Conservation (phyloP, 2,797 vertebrate genomes). For the Pristis pectinata region DNA sequence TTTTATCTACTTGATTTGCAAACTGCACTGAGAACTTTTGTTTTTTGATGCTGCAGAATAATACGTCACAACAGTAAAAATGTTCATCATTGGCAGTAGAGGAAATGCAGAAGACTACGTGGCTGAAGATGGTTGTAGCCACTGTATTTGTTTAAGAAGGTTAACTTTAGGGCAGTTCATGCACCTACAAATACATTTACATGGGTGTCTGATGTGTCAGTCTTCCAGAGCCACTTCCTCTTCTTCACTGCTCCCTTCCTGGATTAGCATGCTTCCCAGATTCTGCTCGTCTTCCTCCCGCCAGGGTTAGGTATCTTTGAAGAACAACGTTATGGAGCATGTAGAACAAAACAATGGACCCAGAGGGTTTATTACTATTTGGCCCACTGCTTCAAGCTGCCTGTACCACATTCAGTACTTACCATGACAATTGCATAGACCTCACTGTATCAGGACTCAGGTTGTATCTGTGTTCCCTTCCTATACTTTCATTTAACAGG, state of each 20-base stretch:
- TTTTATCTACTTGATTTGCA: background rate
- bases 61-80: background rate
- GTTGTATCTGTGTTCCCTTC: background rate
- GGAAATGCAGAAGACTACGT: background rate
- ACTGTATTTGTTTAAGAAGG: background rate
- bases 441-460: background rate
- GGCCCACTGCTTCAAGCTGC: background rate
- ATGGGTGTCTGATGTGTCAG: background rate
- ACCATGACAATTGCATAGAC: background rate
- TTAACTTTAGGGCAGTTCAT: slow-evolving; percentile 9
- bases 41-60: background rate
- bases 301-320: background rate
- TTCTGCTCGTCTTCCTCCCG: background rate
- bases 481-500: background rate
- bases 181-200: slow-evolving; percentile 20
- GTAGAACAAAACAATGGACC: background rate
- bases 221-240: background rate
- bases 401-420: background rate
- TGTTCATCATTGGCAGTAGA: no score
- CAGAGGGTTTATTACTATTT: background rate
- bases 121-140: background rate
- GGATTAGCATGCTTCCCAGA: background rate
- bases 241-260: background rate
- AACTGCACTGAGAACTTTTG: background rate
- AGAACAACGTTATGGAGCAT: background rate